A percentile compares a stretch with the other conserved stretches of the same genome.
phyloP scores from a whole-genome alignment of 2,797 vertebrate species.

The Myotis pilosus region DNA sequence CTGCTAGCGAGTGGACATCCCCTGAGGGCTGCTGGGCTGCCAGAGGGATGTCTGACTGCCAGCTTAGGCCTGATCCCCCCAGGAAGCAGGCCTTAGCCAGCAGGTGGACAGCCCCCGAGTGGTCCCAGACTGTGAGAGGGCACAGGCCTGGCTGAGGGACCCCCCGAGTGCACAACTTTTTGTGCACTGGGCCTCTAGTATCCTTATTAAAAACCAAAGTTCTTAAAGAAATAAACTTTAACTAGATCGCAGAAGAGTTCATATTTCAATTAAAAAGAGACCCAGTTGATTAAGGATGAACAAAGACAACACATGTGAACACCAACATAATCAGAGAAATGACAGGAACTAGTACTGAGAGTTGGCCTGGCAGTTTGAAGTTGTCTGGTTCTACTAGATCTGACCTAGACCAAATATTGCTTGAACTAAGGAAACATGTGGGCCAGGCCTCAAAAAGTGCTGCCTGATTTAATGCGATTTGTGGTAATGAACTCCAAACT shows the following conservation, averaged over 20 bases:
- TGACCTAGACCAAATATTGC: background rate
- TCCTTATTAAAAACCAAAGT: slow-evolving; percentile 26
- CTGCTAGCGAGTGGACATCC: too few species aligned
- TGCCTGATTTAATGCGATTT: background rate
- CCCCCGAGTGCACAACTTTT: too few species aligned
- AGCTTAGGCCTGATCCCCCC: too few species aligned
- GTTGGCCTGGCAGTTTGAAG: too few species aligned
- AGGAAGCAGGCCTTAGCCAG: too few species aligned
- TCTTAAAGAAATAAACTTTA: slow-evolving; percentile 5
- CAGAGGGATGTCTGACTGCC: too few species aligned
- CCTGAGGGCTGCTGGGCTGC: too few species aligned
- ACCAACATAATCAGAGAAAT: background rate
- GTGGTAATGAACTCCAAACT: background rate
- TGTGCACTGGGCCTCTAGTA: too few species aligned
- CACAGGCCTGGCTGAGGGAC: too few species aligned
- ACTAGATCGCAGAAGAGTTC: background rate
- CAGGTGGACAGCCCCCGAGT: too few species aligned
- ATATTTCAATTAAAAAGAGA: background rate
- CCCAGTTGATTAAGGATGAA: background rate
- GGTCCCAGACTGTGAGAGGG: too few species aligned
- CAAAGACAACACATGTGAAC: background rate
- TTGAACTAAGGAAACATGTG: background rate
- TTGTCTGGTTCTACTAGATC: background rate
- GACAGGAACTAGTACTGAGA: background rate
- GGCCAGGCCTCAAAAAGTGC: background rate